Conservation (phyloP, 2,113 vertebrate species). For the Periophthalmodon schlosseri region DNA sequence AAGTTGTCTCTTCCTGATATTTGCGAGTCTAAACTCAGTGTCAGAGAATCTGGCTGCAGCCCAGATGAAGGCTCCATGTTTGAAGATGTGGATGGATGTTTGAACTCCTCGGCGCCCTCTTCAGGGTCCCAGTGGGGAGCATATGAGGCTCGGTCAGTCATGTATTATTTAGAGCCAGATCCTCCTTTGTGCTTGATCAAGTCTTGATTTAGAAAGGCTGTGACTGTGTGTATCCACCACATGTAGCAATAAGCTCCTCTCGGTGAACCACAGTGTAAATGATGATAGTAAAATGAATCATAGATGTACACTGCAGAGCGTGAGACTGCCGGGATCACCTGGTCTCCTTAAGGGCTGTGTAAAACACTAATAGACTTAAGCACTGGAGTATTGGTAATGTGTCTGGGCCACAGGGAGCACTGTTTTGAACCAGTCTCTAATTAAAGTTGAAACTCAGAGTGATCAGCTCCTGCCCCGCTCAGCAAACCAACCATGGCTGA, state of each 20-base stretch:
- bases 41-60: constrained; percentile 45
- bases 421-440: constrained; percentile 86
- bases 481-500: constrained; percentile 91
- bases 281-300: constrained; percentile 4
- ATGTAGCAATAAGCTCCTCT: constrained; percentile 24
- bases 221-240: constrained; percentile 37
- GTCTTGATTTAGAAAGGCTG: constrained; percentile 66
- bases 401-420: constrained; percentile 79
- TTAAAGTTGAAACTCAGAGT: constrained; percentile 86
- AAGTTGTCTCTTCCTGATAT: constrained; percentile 23
- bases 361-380: constrained; percentile 39
- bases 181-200: constrained; percentile 70
- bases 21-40: constrained; percentile 29
- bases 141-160: constrained; percentile 62
- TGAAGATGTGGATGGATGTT: constrained; percentile 63
- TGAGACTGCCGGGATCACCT: constrained; percentile 35
- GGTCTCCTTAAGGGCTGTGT: constrained; percentile 33
- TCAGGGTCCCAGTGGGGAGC: constrained; percentile 59
- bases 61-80: constrained; percentile 59
- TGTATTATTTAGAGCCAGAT: constrained; percentile 74
- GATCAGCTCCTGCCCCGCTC: constrained; percentile 81
- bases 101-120: constrained; percentile 50
- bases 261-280: constrained; percentile 45
- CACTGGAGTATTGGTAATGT: constrained; percentile 48
- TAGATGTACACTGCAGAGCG: constrained; percentile 2